Percentiles rank a stretch among this genome's conserved stretches.
Conservation (phyloP, 1,140 invertebrate species). For the Stenopsyche tienmushanensis region DNA sequence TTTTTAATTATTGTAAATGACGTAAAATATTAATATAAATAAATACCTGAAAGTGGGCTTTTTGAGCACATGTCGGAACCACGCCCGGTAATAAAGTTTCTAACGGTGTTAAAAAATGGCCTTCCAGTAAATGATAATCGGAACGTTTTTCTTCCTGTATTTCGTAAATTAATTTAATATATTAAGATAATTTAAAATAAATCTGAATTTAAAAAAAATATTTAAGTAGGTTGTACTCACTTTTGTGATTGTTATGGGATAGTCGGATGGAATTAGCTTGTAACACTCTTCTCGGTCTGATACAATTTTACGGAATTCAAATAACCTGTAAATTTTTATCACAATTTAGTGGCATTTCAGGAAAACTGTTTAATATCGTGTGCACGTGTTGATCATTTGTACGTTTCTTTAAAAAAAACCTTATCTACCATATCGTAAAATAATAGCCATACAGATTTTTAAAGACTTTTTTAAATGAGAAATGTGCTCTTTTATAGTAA, state of each 20-base stretch:
- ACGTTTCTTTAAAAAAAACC: no score
- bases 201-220: conserved; percentile 6
- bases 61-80: conserved; percentile 80
- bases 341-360: no score
- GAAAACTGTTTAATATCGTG: no score
- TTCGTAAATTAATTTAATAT: background rate
- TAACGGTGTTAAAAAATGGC: conserved; percentile 87
- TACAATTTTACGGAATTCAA: conserved; percentile 87
- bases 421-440: no score
- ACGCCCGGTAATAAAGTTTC: conserved; percentile 80
- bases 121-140: conserved; percentile 79
- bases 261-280: conserved; percentile 76
- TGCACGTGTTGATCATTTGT: no score
- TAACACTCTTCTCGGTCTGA: conserved; percentile 80
- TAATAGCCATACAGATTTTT: no score
- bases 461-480: no score
- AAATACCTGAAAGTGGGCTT: conserved; percentile 66
- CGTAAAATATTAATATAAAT: no score
- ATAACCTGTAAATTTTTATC: conserved; percentile 66
- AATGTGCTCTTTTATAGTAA: no score
- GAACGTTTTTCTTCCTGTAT: conserved; percentile 73
- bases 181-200: background rate
- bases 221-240: conserved; percentile 55
- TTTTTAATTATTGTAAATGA: background rate
- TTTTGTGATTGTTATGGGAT: conserved; percentile 88